Conservation (phyloP, 2,888 invertebrate genomes). For the Spatulosminthurus flaviceps region DNA sequence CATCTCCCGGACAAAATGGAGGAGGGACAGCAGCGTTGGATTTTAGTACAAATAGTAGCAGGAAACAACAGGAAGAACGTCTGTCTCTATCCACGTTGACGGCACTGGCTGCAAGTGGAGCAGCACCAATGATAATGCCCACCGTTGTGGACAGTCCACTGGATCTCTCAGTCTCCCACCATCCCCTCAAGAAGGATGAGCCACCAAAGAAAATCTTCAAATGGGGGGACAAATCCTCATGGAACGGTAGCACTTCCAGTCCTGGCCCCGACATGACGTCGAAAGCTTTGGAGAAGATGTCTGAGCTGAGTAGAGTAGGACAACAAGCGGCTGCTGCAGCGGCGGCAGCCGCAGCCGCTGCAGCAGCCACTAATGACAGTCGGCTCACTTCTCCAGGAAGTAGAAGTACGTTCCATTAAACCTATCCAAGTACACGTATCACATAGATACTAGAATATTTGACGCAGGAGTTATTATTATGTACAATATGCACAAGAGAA, state of each 20-base stretch:
- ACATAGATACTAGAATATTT: no score
- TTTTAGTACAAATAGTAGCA: conserved; percentile 57
- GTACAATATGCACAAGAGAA: no score
- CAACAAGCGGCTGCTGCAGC: conserved; percentile 68
- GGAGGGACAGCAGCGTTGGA: conserved; percentile 60
- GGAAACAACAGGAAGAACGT: conserved; percentile 34
- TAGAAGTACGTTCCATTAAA: conserved; percentile 59
- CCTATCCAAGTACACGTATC: background rate
- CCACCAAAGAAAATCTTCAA: conserved; percentile 57
- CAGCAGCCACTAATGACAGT: conserved; percentile 73
- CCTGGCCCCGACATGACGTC: conserved; percentile 65
- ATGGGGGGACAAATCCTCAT: conserved; percentile 52
- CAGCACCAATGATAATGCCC: conserved; percentile 57
- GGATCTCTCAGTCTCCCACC: conserved; percentile 79
- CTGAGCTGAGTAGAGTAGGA: conserved; percentile 84
- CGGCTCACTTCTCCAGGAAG: conserved; percentile 68
- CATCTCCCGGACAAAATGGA: conserved; percentile 54
- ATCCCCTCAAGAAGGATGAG: conserved; percentile 51
- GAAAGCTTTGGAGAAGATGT: conserved; percentile 90
- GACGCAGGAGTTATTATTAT: no score
- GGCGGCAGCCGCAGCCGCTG: conserved; percentile 72
- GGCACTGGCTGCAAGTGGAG: conserved; percentile 15
- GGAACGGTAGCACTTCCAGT: conserved; percentile 57
- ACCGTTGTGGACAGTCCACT: conserved; percentile 75
- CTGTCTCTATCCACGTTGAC: conserved; percentile 32